Evolutionary conservation across 2,113 vertebrate species (phyloP).

Genomic region (Thymallus thymallus): DNA sequence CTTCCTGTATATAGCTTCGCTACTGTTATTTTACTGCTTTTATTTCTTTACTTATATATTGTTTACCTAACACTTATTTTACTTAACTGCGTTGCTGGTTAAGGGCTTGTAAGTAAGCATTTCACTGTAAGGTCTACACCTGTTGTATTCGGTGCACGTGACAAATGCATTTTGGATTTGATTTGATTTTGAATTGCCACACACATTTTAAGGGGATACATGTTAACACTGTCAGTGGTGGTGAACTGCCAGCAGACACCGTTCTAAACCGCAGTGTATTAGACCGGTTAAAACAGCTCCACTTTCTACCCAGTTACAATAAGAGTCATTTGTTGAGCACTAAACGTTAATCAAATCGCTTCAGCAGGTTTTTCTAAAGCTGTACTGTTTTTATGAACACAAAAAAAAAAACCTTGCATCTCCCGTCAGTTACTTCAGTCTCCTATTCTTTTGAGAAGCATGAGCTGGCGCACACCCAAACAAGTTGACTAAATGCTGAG

Average conservation of each 20-base stretch:
- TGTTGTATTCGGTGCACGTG: too few relatives aligned
- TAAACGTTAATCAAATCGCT: constrained; percentile 60
- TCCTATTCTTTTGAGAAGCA: constrained; percentile 6
- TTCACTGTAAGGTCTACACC: too few relatives aligned
- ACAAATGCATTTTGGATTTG: too few relatives aligned
- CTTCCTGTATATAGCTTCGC: too few relatives aligned
- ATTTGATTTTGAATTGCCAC: constrained; percentile 36
- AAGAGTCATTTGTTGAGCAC: constrained; percentile 44
- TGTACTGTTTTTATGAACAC: constrained; percentile 43
- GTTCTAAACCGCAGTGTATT: constrained; percentile 16
- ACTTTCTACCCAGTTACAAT: constrained; percentile 18
- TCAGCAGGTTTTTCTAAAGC: constrained; percentile 20
- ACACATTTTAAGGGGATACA: constrained; percentile 29
- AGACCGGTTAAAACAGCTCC: constrained; percentile 21
- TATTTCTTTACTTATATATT: too few relatives aligned
- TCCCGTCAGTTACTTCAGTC: constrained; percentile 34
- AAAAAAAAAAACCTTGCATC: background rate
- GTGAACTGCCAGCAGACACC: constrained; percentile 26
- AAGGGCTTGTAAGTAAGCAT: too few relatives aligned
- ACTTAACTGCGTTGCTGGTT: too few relatives aligned
- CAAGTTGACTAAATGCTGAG: too few relatives aligned
- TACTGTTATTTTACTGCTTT: too few relatives aligned
- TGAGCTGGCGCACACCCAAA: too few relatives aligned
- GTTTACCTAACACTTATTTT: too few relatives aligned
- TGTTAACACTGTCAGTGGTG: constrained; percentile 23